Evolutionary conservation across 2,888 invertebrate genomes (phyloP), one percentile per base, ranked within the genome.

Genomic region (Oligia strigilis): DNA sequence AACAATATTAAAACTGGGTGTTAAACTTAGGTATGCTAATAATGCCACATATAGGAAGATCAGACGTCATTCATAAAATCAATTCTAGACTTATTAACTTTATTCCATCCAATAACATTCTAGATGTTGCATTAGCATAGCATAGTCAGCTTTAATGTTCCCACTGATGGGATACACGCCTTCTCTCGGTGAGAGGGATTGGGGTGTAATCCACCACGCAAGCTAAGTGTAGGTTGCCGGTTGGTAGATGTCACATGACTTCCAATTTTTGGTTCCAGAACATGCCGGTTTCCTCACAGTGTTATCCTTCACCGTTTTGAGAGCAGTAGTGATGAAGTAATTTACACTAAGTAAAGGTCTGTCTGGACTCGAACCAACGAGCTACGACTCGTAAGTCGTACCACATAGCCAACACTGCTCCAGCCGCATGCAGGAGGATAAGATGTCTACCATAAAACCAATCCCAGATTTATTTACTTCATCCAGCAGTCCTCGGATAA

Each of bases 401-500:
- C 55, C 19, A 58, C 23, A 9, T 23, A n/a, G n/a, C 23, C 13
- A n/a, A 23, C 23, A 9, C 58, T 23, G 1, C 23, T 23, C 11
- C 11, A 11, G 9, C n/a, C 9, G n/a, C 14, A 43, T 66, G 43
- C 1, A 23, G 3, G 23, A 14, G 6, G 6, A 14, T n/a, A 17
- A 17, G 2, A 58, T 3, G 58, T 58, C 14, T 60, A 23, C 0
- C n/a, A 29, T 29, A 40, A 65, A 65, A 65, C 29, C 11, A 43
- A 64, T 69, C 1, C 46, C 13, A 40, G 0, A 1, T 1, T 14
- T 65, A 70, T 65, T 78, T 29, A n/a, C n/a, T n/a, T 69, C 6
- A 49, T 19, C 29, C 40, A 69, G 65, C 36, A 66, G 17, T 80
- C 11, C 23, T 43, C 46, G 80, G 72, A 80, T 85, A 80, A 80